phyloP scores from a whole-genome alignment of 2,888 invertebrate species.

The Dendrolimus houi region DNA sequence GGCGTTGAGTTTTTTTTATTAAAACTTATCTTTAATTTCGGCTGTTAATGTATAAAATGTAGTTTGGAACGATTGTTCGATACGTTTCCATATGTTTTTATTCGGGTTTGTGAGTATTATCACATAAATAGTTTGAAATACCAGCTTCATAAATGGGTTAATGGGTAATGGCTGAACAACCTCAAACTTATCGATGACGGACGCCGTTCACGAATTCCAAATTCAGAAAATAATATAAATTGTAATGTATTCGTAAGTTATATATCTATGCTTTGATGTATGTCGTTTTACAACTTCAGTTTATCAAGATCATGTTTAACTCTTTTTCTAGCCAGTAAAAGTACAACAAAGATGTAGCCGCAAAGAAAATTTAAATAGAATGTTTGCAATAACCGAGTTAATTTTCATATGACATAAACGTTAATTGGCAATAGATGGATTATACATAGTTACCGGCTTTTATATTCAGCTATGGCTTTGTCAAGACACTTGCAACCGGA shows the following conservation, averaged over 20 bases:
- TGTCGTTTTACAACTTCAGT: slow-evolving; percentile 1
- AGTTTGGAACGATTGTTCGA: slow-evolving; percentile 39
- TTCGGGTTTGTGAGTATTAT: slow-evolving; percentile 46
- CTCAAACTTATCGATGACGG: slow-evolving; percentile 32
- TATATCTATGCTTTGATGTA: not conserved
- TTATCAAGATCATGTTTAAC: not conserved
- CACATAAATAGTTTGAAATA: slow-evolving; percentile 11
- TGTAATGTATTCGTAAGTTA: not conserved
- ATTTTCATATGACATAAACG: slow-evolving; percentile 45
- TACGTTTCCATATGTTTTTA: slow-evolving; percentile 42
- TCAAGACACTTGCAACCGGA: not conserved
- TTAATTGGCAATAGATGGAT: slow-evolving; percentile 52
- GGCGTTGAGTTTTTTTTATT: slow-evolving; percentile 56
- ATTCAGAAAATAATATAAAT: slow-evolving; percentile 5
- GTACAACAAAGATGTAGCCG: slow-evolving; percentile 52
- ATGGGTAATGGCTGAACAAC: slow-evolving; percentile 43
- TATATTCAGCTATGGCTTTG: not conserved
- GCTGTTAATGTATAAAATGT: slow-evolving; percentile 59
- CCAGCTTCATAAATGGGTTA: not conserved
- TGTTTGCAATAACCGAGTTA: slow-evolving; percentile 47
- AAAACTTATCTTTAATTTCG: slow-evolving; percentile 49
- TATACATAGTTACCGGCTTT: slow-evolving; percentile 36
- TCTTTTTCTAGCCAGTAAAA: slow-evolving; percentile 36
- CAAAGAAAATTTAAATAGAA: slow-evolving; percentile 33
- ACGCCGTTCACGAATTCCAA: slow-evolving; percentile 13